Percentiles rank a stretch among this genome's conserved stretches.
phyloP scores from a whole-genome alignment of 2,113 vertebrate species.

The Papio anubis region DNA sequence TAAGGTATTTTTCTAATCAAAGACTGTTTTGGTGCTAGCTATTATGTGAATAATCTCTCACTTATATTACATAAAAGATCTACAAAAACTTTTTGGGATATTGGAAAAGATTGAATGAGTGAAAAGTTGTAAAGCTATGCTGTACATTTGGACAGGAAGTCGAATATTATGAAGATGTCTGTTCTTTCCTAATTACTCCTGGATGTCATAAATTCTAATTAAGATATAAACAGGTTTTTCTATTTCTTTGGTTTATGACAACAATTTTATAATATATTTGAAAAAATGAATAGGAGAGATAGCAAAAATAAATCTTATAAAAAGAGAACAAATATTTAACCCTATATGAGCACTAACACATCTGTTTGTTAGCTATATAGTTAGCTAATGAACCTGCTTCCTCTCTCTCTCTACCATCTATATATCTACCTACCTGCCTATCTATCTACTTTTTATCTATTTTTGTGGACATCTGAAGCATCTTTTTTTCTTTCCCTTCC shows the following conservation, averaged over 20 bases:
- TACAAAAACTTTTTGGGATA: not conserved
- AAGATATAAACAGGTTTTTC: not conserved
- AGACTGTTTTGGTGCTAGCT: not conserved
- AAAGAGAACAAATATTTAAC: not conserved
- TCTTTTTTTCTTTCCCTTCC: not conserved
- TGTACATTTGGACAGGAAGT: not conserved
- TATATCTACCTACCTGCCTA: not conserved
- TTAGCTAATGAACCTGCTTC: not conserved
- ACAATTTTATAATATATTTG: constrained; percentile 20
- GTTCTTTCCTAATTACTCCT: not conserved
- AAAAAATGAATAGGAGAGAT: not conserved
- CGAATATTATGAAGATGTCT: constrained; percentile 19
- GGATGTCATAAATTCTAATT: constrained; percentile 31
- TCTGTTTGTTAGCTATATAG: not conserved
- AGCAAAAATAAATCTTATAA: constrained; percentile 1
- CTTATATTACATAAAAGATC: not conserved
- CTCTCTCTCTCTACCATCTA: not conserved
- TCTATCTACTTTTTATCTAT: not conserved
- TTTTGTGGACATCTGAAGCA: not conserved
- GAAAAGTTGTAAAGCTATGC: not conserved
- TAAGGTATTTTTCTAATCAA: not conserved
- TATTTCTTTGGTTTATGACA: not conserved
- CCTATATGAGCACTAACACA: not conserved
- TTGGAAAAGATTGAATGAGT: not conserved
- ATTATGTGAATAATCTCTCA: not conserved